Conservation (phyloP, 2,888 invertebrate species). For the Meandrusa payeni region DNA sequence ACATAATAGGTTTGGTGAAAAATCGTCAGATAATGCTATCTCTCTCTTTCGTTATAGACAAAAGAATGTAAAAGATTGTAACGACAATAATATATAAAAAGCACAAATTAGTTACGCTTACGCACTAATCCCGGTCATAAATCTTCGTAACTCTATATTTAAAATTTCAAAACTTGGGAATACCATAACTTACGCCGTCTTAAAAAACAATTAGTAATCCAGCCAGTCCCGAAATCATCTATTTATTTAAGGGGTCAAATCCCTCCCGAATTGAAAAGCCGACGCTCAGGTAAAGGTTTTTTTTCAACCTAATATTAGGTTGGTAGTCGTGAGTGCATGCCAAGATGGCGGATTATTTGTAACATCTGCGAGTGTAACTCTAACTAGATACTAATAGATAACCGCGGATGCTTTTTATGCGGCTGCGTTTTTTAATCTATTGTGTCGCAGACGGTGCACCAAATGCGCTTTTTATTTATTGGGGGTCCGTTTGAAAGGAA, state of each 20-base stretch:
- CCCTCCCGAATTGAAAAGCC: conserved; percentile 42
- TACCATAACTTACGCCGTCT: conserved; percentile 25
- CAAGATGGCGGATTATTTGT: conserved; percentile 59
- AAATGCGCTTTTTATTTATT: conserved; percentile 75
- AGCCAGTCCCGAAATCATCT: conserved; percentile 33
- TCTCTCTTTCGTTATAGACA: too few species aligned
- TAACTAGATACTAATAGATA: conserved; percentile 80
- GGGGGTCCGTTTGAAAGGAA: conserved; percentile 51
- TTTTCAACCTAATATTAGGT: conserved; percentile 25
- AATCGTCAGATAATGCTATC: too few species aligned
- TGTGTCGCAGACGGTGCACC: conserved; percentile 59
- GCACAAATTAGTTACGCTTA: conserved; percentile 29
- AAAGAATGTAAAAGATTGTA: too few species aligned
- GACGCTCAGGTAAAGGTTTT: conserved; percentile 45
- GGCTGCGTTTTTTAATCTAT: conserved; percentile 68
- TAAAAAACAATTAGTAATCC: conserved; percentile 41
- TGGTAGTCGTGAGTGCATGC: conserved; percentile 32
- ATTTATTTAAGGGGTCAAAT: conserved; percentile 59
- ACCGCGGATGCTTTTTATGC: conserved; percentile 78
- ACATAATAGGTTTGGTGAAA: too few species aligned
- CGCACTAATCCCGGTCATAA: conserved; percentile 15
- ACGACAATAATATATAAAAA: too few species aligned
- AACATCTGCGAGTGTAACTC: conserved; percentile 74
- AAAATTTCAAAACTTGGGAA: conserved; percentile 1
- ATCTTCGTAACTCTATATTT: conserved; percentile 5